Conservation (phyloP, 30 jellyfish, hydroid and myxozoan species). For the Chironex yamaguchii region DNA sequence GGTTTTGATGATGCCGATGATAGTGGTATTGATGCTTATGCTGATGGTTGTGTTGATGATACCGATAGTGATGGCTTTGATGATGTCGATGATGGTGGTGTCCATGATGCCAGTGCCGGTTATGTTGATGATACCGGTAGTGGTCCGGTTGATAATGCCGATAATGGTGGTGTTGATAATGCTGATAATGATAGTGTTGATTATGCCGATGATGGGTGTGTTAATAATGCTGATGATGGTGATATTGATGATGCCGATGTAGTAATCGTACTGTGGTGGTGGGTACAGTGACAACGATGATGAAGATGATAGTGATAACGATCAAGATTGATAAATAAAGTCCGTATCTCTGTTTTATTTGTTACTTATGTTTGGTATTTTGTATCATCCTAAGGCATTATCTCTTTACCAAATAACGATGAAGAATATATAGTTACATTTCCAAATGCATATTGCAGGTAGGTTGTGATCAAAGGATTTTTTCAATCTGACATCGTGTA, state of each 20-base stretch:
- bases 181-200: background rate
- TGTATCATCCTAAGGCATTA: constrained; percentile 53
- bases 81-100: background rate
- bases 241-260: constrained; percentile 8
- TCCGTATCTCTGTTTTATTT: too few species aligned
- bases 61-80: background rate
- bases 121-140: background rate
- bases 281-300: too few species aligned
- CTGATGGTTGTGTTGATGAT: background rate
- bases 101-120: background rate
- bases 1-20: background rate
- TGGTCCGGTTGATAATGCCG: background rate
- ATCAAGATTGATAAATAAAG: too few species aligned
- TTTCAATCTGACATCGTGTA: too few species aligned
- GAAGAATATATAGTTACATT: constrained; percentile 93
- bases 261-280: too few species aligned
- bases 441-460: constrained; percentile 97
- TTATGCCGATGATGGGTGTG: background rate
- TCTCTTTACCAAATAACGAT: constrained; percentile 65
- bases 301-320: too few species aligned
- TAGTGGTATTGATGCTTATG: background rate
- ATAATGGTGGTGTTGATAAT: background rate
- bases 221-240: constrained; percentile 10
- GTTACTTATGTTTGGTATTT: background rate
- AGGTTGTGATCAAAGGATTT: too few species aligned